phyloP scores from a whole-genome alignment of 2,888 invertebrate species.

The Mesorhabditis sp. region DNA sequence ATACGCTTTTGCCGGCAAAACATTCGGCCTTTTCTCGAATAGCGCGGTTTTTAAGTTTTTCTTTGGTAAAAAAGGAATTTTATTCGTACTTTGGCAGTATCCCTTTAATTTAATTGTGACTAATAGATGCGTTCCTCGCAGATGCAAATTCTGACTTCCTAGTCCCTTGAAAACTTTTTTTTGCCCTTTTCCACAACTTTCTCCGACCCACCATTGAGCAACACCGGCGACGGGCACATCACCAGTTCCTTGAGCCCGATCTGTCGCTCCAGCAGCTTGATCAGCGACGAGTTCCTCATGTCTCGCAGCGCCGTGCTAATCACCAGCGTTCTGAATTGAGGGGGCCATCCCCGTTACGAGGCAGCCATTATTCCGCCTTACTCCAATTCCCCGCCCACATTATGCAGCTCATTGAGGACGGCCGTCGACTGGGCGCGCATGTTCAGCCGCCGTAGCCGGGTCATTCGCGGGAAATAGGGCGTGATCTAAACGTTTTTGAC shows the following conservation, averaged over 20 bases:
- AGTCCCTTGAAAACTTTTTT: too few relatives aligned
- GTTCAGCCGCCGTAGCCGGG: background rate
- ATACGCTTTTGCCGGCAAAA: too few relatives aligned
- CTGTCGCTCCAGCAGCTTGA: background rate
- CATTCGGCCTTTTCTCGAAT: too few relatives aligned
- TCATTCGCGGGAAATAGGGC: background rate
- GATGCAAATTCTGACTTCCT: too few relatives aligned
- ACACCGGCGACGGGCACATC: constrained; percentile 5
- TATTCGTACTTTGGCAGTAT: too few relatives aligned
- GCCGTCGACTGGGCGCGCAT: background rate
- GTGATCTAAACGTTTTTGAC: background rate
- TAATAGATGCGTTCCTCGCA: too few relatives aligned
- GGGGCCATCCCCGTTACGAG: too few relatives aligned
- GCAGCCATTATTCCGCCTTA: background rate
- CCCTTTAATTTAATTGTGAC: too few relatives aligned
- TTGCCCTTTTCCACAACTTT: too few relatives aligned
- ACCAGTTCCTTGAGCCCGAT: background rate
- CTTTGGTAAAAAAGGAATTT: too few relatives aligned
- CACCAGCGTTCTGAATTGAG: background rate
- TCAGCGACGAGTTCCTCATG: background rate
- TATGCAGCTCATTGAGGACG: constrained; percentile 1
- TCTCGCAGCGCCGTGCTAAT: constrained; percentile 1
- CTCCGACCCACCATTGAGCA: background rate
- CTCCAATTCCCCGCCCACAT: background rate
- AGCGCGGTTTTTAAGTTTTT: too few relatives aligned